Evolutionary conservation across 2,113 vertebrate genomes (phyloP), one percentile per base, ranked within the genome.

Genomic region (Gambusia holbrooki): DNA sequence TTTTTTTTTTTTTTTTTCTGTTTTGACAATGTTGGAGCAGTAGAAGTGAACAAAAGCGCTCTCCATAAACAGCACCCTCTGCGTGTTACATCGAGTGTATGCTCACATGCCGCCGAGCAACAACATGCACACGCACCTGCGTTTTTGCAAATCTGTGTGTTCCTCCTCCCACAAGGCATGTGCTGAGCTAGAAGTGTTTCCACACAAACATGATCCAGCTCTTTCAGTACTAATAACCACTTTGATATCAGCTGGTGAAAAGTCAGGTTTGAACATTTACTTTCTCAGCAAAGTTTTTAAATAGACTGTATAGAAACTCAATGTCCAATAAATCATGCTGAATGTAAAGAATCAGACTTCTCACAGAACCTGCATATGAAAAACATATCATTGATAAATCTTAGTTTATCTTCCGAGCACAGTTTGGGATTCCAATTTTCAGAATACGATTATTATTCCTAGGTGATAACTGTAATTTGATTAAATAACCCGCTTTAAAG

Each of bases 11-110:
- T 90, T 81, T 89, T 84, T 88, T 90, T 90, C 86, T 88, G 85
- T 83, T 90, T 82, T 89, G 89, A 89, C 92, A 93, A 92, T 92
- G 86, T 83, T 90, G 87, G 84, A 81, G 71, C 87, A 85, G 82
- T 74, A 83, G 89, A 87, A 84, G 81, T 85, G 81, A 87, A 87
- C 89, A 89, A 76, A 88, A 79, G 82, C 74, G 83, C 87, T 80
- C 71, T 85, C 80, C 35, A 76, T 85, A 87, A 89, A 88, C 66
- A 17, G 61, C 45, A 42, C 27, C 60, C 68, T 68, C 35, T 62
- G 72, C 62, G 73, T 69, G 69, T 76, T 58, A 69, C 32, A 67
- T 66, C 68, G 63, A 66, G 30, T 68, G 62, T 67, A 22, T 35
- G 66, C 9, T 66, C 72, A 29, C 62, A 27, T 70, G 62, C 69